phyloP scores from a whole-genome alignment of 1,140 invertebrate genomes.

The Helicoverpa zea region DNA sequence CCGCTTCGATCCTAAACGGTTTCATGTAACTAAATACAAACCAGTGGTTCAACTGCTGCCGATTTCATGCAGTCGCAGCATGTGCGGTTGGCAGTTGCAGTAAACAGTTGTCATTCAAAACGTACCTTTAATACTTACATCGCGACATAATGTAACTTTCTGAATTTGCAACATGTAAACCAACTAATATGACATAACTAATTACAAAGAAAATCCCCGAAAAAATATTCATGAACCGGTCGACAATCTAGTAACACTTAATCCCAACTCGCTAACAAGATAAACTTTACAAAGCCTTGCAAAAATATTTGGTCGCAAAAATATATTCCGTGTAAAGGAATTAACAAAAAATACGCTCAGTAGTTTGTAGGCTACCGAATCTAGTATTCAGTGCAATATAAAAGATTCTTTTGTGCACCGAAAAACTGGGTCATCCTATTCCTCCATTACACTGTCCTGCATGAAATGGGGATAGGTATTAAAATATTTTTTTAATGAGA shows the following conservation, averaged over 20 bases:
- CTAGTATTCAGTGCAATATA: conserved; percentile 66
- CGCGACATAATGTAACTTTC: not conserved
- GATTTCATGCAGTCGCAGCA: no score
- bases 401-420: conserved; percentile 67
- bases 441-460: conserved; percentile 56
- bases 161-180: not conserved
- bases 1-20: no score
- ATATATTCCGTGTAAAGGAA: conserved; percentile 43
- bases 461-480: conserved; percentile 26
- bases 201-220: not conserved
- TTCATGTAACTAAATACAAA: no score
- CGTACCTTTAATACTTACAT: no score
- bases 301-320: conserved; percentile 43
- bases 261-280: conserved; percentile 22
- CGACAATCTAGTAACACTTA: conserved; percentile 7
- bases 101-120: no score
- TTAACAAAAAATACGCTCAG: conserved; percentile 59
- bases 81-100: no score
- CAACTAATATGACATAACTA: no score
- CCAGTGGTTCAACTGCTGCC: no score
- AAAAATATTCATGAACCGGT: not conserved
- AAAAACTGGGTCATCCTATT: conserved; percentile 71
- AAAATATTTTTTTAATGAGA: conserved; percentile 22
- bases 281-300: conserved; percentile 46
- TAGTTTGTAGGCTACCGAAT: conserved; percentile 61